Percentiles rank a stretch among this genome's conserved stretches.
Evolutionary conservation across 2,888 invertebrate species (phyloP).

Genomic region (Macrophya alboannulata): DNA sequence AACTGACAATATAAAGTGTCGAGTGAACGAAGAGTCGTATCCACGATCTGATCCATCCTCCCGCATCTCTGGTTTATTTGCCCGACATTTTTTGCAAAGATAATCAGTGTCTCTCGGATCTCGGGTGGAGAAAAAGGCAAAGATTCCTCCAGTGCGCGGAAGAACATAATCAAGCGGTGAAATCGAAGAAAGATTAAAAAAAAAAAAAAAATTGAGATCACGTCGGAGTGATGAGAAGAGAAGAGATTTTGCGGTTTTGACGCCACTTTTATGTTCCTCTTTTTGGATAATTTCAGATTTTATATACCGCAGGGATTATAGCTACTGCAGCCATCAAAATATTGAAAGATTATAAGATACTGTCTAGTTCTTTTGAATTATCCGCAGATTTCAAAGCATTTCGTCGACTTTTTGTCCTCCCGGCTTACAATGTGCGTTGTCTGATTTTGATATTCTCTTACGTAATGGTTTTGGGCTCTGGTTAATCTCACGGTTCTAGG

Average conservation of each 20-base stretch:
- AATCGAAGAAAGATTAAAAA: too few species aligned
- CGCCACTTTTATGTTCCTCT: not conserved
- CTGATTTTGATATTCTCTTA: constrained; percentile 1
- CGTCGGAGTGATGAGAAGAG: not conserved
- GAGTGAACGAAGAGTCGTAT: not conserved
- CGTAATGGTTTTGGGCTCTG: constrained; percentile 18
- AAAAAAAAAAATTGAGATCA: constrained; percentile 6
- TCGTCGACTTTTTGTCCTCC: not conserved
- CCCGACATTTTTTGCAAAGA: constrained; percentile 34
- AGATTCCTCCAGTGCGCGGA: not conserved
- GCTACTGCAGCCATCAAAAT: not conserved
- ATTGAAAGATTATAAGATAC: not conserved
- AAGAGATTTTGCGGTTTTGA: constrained; percentile 31
- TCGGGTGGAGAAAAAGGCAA: not conserved
- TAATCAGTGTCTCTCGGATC: constrained; percentile 21
- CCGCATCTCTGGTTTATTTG: constrained; percentile 30
- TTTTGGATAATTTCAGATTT: not conserved
- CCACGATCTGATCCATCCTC: constrained; percentile 27
- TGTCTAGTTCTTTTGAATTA: not conserved
- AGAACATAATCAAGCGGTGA: not conserved
- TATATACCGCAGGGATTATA: not conserved
- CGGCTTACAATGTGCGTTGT: not conserved
- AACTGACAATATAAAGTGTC: not conserved
- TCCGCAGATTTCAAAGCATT: not conserved
- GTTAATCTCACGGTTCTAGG: constrained; percentile 33